Conservation (phyloP, 1,140 invertebrate species). For the Lordiphosa stackelbergi region DNA sequence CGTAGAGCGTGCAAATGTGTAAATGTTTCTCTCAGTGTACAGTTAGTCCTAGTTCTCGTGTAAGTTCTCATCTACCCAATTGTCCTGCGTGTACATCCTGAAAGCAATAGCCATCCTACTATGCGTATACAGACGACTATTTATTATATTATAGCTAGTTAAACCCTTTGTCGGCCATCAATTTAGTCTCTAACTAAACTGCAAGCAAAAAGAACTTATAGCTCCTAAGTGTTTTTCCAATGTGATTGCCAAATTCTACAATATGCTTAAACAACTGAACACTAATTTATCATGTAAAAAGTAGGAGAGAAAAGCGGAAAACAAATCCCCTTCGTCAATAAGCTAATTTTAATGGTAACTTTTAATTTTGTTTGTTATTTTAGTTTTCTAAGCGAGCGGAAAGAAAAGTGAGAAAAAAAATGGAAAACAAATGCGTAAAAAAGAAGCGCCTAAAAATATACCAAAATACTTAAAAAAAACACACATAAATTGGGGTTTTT, state of each 20-base stretch:
- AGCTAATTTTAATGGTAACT: slow-evolving; percentile 33
- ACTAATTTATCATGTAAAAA: slow-evolving; percentile 56
- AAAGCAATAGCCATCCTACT: slow-evolving; percentile 64
- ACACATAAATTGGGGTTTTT: too few species aligned
- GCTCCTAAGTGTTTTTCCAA: slow-evolving; percentile 71
- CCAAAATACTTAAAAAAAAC: slow-evolving; percentile 42
- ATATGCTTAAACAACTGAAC: slow-evolving; percentile 30
- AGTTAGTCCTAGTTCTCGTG: slow-evolving; percentile 43
- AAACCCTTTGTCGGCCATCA: slow-evolving; percentile 8
- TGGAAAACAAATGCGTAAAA: slow-evolving; percentile 10
- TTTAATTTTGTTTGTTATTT: slow-evolving; percentile 73
- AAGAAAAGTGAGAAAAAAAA: slow-evolving; percentile 17
- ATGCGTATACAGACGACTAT: too few species aligned
- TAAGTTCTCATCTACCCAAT: slow-evolving; percentile 30
- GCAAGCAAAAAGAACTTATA: slow-evolving; percentile 64
- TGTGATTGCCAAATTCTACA: slow-evolving; percentile 75
- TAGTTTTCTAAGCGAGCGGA: slow-evolving; percentile 59
- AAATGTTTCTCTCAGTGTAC: slow-evolving; percentile 43
- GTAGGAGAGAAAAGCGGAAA: slow-evolving; percentile 12
- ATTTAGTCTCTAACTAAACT: slow-evolving; percentile 18
- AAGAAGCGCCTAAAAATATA: slow-evolving; percentile 42
- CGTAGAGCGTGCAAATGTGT: slow-evolving; percentile 3
- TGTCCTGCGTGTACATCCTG: slow-evolving; percentile 68
- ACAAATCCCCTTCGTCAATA: slow-evolving; percentile 9
- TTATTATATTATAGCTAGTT: too few species aligned